These are phyloP conservation scores for Neotoma lepida DNA, from an alignment of 2,113 vertebrate species.

Conservation along the genomic window DNA sequence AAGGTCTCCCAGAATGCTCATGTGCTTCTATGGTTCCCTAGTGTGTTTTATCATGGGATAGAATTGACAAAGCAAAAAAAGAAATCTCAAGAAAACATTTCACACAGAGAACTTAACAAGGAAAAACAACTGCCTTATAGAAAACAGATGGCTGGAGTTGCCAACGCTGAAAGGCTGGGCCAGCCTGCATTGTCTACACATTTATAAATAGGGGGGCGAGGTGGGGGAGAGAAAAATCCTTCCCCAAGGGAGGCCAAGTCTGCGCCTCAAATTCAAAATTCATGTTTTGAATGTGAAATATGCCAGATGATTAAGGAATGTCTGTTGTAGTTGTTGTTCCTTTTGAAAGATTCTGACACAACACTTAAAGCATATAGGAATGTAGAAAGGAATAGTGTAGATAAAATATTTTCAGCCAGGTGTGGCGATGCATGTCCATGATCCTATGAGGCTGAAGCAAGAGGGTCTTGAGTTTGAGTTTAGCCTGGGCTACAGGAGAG, in stretches of 20 bases:
- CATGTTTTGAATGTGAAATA: conserved; percentile 11
- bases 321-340: background rate
- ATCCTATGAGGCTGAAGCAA: background rate
- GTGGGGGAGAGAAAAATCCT: background rate
- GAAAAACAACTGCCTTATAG: conserved; percentile 77
- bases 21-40: background rate
- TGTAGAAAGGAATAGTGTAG: background rate
- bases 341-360: conserved; percentile 29
- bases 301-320: background rate
- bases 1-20: conserved; percentile 6
- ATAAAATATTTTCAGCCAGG: background rate
- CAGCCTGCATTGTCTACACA: conserved; percentile 50
- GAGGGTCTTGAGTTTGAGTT: background rate
- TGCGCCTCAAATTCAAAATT: conserved; percentile 44
- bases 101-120: conserved; percentile 76
- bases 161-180: conserved; percentile 70
- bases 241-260: conserved; percentile 16
- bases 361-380: background rate
- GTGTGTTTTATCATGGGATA: conserved; percentile 39
- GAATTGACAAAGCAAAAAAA: conserved; percentile 56
- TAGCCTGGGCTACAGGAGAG: background rate
- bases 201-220: conserved; percentile 47
- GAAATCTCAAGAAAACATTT: conserved; percentile 73
- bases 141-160: conserved; percentile 79
- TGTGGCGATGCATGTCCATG: background rate